These are phyloP conservation scores for Drosophila fungiperda DNA, from an alignment of 2,888 invertebrate species.

Conservation along the genomic window DNA sequence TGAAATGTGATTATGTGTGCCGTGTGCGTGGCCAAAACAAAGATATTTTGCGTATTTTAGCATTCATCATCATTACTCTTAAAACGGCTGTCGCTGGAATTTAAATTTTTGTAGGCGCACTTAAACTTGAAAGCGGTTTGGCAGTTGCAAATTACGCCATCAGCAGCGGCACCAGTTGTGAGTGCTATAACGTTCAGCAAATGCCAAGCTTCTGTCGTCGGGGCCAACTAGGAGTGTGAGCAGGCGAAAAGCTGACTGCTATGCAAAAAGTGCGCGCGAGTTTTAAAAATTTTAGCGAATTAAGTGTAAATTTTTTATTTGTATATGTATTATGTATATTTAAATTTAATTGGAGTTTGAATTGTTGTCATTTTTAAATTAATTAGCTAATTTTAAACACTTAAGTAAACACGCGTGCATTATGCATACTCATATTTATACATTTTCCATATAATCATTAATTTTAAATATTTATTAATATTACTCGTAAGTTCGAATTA, in stretches of 20 bases:
- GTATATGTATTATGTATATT: constrained; percentile 73
- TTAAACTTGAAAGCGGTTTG: constrained; percentile 68
- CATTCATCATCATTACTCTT: constrained; percentile 78
- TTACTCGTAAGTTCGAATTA: constrained; percentile 64
- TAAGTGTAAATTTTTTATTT: constrained; percentile 39
- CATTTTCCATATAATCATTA: constrained; percentile 44
- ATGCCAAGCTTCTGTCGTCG: neutral
- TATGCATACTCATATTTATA: constrained; percentile 55
- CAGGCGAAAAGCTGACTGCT: constrained; percentile 8
- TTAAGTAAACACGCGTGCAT: constrained; percentile 69
- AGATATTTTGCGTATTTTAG: constrained; percentile 79
- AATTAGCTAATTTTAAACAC: constrained; percentile 75
- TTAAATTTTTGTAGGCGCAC: constrained; percentile 66
- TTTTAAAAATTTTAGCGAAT: neutral
- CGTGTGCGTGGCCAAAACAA: constrained; percentile 63
- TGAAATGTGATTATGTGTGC: constrained; percentile 69
- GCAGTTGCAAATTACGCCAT: constrained; percentile 71
- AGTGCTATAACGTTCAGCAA: constrained; percentile 25
- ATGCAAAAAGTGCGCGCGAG: neutral
- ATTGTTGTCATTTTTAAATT: constrained; percentile 62
- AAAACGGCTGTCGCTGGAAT: constrained; percentile 45
- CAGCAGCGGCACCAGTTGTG: constrained; percentile 10
- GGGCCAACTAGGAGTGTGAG: neutral
- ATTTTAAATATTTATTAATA: constrained; percentile 43
- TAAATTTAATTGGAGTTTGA: constrained; percentile 76